phyloP scores from a whole-genome alignment of 1,140 invertebrate genomes.

The Battus philenor region DNA sequence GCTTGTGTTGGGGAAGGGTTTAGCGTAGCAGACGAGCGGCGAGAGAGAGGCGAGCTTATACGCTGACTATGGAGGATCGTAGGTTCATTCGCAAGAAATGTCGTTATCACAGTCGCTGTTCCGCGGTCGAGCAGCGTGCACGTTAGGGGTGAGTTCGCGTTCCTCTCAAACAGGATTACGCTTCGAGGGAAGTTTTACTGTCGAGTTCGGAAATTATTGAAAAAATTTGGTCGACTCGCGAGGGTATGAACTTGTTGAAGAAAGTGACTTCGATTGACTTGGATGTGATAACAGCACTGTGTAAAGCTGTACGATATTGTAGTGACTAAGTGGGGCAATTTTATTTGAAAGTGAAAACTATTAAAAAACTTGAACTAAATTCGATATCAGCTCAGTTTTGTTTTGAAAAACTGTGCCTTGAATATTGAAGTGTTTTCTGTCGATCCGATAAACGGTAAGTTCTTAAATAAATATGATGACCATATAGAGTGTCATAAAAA shows the following conservation, averaged over 20 bases:
- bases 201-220: conserved; percentile 23
- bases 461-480: no score
- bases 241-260: conserved; percentile 43
- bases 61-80: conserved; percentile 54
- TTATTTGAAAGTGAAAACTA: conserved; percentile 41
- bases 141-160: conserved; percentile 26
- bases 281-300: conserved; percentile 50
- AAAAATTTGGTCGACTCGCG: conserved; percentile 43
- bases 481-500: no score
- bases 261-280: conserved; percentile 55
- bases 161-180: conserved; percentile 23
- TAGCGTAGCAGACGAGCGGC: conserved; percentile 33
- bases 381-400: conserved; percentile 68
- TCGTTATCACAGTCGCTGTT: conserved; percentile 71
- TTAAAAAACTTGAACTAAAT: conserved; percentile 47
- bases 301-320: conserved; percentile 40
- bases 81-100: conserved; percentile 64
- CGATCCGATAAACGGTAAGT: conserved; percentile 53
- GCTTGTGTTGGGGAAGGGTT: conserved; percentile 24
- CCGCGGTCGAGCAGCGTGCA: conserved; percentile 57
- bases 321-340: conserved; percentile 42
- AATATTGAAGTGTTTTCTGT: conserved; percentile 47
- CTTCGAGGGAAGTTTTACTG: conserved; percentile 54
- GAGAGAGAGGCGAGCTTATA: conserved; percentile 65
- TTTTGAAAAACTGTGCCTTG: conserved; percentile 56